phyloP scores from a whole-genome alignment of 2,888 invertebrate species.

The Adineta ricciae region DNA sequence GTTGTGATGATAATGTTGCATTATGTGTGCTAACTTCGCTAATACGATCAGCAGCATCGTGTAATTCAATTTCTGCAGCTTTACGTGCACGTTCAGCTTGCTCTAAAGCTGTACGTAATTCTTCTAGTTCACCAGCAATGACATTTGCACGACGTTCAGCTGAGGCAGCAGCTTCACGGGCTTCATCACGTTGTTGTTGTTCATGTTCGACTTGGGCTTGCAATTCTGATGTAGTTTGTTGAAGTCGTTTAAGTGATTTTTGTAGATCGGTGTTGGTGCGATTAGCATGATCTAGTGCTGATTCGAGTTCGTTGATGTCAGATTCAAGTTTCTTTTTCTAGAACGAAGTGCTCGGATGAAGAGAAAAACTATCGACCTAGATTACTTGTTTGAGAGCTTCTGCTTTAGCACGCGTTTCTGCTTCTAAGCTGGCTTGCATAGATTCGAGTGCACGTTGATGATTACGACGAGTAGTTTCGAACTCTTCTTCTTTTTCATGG shows the following conservation, averaged over 20 bases:
- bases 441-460: constrained; percentile 98
- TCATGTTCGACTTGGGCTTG: constrained; percentile 93
- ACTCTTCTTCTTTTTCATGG: constrained; percentile 99
- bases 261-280: constrained; percentile 95
- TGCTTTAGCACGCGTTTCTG: constrained; percentile 98
- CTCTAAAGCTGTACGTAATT: constrained; percentile 72
- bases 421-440: constrained; percentile 98
- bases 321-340: constrained; percentile 99
- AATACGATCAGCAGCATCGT: constrained; percentile 93
- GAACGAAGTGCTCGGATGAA: background rate
- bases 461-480: constrained; percentile 99
- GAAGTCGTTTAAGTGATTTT: constrained; percentile 98
- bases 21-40: constrained; percentile 89
- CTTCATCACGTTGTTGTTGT: constrained; percentile 91
- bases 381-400: constrained; percentile 77
- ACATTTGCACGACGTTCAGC: constrained; percentile 93
- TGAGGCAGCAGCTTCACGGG: constrained; percentile 90
- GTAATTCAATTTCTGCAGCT: constrained; percentile 90
- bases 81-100: constrained; percentile 87
- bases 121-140: constrained; percentile 93
- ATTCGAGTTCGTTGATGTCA: constrained; percentile 98
- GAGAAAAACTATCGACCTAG: background rate
- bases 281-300: constrained; percentile 96
- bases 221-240: constrained; percentile 87
- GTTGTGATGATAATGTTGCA: constrained; percentile 84